Percentiles rank a stretch among this genome's conserved stretches.
Evolutionary conservation across 2,113 vertebrate species (phyloP).

Genomic region (Pelvicachromis taeniatus): DNA sequence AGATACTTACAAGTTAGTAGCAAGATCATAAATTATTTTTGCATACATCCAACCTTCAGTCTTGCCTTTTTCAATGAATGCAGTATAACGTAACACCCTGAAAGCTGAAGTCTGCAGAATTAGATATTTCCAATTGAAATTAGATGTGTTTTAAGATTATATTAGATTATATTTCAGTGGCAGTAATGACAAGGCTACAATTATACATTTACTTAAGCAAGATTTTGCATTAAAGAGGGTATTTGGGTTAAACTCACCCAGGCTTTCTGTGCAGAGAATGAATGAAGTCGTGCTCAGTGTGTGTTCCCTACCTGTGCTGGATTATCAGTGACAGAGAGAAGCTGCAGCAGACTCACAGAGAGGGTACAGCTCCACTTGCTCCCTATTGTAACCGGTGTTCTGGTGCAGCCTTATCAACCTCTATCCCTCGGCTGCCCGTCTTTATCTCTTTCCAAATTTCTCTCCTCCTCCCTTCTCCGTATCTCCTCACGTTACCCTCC

Average conservation of each 20-base stretch:
- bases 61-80: neutral
- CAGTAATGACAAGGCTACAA: neutral
- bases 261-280: neutral
- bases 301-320: constrained; percentile 56
- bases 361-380: neutral
- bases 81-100: neutral
- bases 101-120: neutral
- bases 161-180: neutral
- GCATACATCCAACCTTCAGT: neutral
- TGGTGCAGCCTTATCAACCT: constrained; percentile 53
- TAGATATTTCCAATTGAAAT: neutral
- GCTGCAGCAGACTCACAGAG: constrained; percentile 25
- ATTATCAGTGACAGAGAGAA: constrained; percentile 18
- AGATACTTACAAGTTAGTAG: neutral
- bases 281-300: constrained; percentile 9
- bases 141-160: neutral
- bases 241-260: neutral
- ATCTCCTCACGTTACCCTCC: constrained; percentile 59
- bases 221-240: neutral
- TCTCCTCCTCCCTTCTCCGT: constrained; percentile 54
- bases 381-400: neutral
- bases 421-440: constrained; percentile 39
- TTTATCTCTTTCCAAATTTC: constrained; percentile 62
- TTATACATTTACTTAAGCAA: neutral
- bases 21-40: neutral